Evolutionary conservation across 2,888 invertebrate species (phyloP), one percentile per base, ranked within the genome.

Genomic region (Dicyrtoma fusca): DNA sequence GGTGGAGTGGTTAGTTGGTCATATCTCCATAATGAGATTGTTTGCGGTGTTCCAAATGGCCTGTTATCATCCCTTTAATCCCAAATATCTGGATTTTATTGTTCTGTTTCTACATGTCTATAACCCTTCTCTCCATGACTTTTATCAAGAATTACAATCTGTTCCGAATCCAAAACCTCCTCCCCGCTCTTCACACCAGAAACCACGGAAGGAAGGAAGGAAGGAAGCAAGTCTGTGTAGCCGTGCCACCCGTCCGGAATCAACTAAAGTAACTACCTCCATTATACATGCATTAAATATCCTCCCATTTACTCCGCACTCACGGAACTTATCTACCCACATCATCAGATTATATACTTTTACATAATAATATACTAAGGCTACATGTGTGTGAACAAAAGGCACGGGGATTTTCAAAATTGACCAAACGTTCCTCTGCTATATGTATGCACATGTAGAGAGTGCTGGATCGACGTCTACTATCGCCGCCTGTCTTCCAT

Each of bases 61-160:
- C 74, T 77, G 73, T 75, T 77, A 76, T 77, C 77, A 77, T 77
- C 76, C 76, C 63, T 77, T 77, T 77, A 77, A 77, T 77, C 77
- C 77, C 65, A 59, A 77, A 76, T 77, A 77, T 76, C 75, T 70
- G 72, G 74, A 72, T 77, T 77, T 77, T 77, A 77, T 75, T 77
- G 77, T 73, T 74, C 66, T 73, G 73, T 68, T 75, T 74, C 75
- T 65, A 65, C 65, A 65, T 65, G 65, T 70, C 65, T 66, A 66
- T 62, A 71, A 59, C 68, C 66, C 70, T 74, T 74, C 70, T 62
- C 59, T 51, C 34, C 51, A 65, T 65, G 69, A 65, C 53, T 47
- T 62, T 44, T 64, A 51, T 59, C 69, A 69, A 61, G 69, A 70
- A 70, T 65, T 69, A 69, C 65, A 73, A 70, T 69, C 69, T 69